A percentile compares a stretch with the other conserved stretches of the same genome.
Conservation (phyloP, 2,888 invertebrate species). For the Synanthedon andrenaeformis region DNA sequence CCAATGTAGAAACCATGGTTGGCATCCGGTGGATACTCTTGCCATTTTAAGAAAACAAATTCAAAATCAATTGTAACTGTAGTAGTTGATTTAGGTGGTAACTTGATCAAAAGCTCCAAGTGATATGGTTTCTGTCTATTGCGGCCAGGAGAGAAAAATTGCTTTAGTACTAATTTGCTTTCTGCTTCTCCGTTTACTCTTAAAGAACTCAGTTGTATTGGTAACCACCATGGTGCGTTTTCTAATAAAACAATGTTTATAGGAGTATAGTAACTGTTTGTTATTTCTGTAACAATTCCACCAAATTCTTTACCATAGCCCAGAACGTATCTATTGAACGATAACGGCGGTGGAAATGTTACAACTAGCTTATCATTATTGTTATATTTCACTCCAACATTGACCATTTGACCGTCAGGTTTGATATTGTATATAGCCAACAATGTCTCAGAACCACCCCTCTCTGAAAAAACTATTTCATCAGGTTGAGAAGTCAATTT, state of each 20-base stretch:
- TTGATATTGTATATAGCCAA: slow-evolving; percentile 81
- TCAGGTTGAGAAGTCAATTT: slow-evolving; percentile 74
- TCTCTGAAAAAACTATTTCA: slow-evolving; percentile 66
- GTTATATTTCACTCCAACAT: slow-evolving; percentile 74
- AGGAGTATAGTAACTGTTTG: slow-evolving; percentile 81
- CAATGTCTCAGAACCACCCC: slow-evolving; percentile 76
- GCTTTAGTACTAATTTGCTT: slow-evolving; percentile 66
- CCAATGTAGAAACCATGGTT: slow-evolving; percentile 98
- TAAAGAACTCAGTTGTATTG: slow-evolving; percentile 90
- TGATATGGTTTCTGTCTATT: slow-evolving; percentile 88
- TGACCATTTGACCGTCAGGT: slow-evolving; percentile 70
- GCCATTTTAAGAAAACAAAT: slow-evolving; percentile 97
- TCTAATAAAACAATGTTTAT: slow-evolving; percentile 87
- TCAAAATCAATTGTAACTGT: slow-evolving; percentile 91
- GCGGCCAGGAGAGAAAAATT: slow-evolving; percentile 79
- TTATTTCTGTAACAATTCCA: slow-evolving; percentile 86
- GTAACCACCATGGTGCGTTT: slow-evolving; percentile 91
- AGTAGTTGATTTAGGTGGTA: slow-evolving; percentile 85
- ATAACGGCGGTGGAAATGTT: slow-evolving; percentile 73
- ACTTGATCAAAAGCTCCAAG: slow-evolving; percentile 83
- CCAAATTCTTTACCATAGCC: slow-evolving; percentile 94
- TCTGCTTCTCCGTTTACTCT: slow-evolving; percentile 74
- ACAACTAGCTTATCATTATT: slow-evolving; percentile 59
- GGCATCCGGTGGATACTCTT: slow-evolving; percentile 99
- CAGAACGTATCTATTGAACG: slow-evolving; percentile 83